Evolutionary conservation across 2,797 vertebrate genomes (phyloP), one percentile per base, ranked within the genome.

Genomic region (Danio jaintianensis): DNA sequence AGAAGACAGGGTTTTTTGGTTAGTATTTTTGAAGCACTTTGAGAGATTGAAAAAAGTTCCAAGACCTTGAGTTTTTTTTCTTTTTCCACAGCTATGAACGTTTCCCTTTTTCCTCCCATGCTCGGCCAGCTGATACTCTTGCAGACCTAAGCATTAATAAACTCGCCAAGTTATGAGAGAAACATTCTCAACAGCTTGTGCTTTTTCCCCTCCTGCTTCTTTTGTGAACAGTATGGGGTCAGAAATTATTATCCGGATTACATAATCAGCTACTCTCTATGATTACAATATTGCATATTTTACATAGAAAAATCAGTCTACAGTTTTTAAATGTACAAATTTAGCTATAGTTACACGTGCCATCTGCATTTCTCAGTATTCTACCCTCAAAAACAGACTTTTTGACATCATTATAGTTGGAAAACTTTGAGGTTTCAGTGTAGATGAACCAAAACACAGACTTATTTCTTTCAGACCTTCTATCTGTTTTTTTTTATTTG

Each of bases 121-220:
- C 62, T 86, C 87, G 81, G 79, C 82, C 84, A 78, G 56, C 67
- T 88, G 84, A 83, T 87, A 88, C 83, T 82, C 64, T 52, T 59
- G 91, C 90, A 89, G 79, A 90, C 88, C 86, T 92, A 89, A 90
- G 90, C 91, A 89, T 83, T 89, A 89, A 88, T 82, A 40, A 79
- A 66, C 58, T 64, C 42, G 38, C 62, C 73, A 62, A 56, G 52
- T 63, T 74, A 77, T 62, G 36, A 68, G 20, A 70, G 38, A 79
- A 71, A 79, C 11, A 0, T 20, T 59, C 53, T 69, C 1, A 5
- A 68, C 68, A 59, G 36, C 20, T 3, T 18, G 7, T 11, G 4
- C 16, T 15, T 50, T 43, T 62, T 42, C 10, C 20, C 5, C 13
- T 56, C 40, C 36, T 22, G 10, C 42, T 47, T 73, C 40, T 16